Evolutionary conservation across 2,888 invertebrate genomes (phyloP).

Genomic region (Malthinus flaveolus): DNA sequence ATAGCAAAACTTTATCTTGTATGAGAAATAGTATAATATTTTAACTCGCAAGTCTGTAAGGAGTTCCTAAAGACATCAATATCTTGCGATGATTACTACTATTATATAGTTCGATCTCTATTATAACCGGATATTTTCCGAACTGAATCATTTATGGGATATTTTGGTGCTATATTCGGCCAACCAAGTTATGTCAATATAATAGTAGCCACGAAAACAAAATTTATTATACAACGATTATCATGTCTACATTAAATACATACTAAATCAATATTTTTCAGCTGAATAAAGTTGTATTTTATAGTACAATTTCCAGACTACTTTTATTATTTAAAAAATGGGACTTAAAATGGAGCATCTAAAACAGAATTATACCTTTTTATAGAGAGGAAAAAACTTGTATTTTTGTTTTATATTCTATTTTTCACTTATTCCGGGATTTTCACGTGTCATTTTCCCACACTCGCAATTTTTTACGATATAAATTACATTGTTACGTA

Average conservation of each 20-base stretch:
- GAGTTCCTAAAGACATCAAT: slow-evolving; percentile 24
- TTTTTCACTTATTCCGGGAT: too few species aligned
- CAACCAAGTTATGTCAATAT: slow-evolving; percentile 16
- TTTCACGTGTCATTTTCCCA: too few species aligned
- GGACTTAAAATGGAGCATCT: too few species aligned
- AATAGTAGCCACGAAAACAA: slow-evolving; percentile 9
- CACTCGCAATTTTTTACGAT: too few species aligned
- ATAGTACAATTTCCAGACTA: too few species aligned
- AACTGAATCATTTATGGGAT: slow-evolving; percentile 27
- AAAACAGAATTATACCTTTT: too few species aligned
- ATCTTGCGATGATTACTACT: slow-evolving; percentile 26
- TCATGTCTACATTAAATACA: neutral
- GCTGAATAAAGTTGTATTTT: too few species aligned
- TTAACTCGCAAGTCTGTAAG: slow-evolving; percentile 2
- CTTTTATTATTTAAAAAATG: too few species aligned
- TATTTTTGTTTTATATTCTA: too few species aligned
- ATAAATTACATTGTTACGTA: too few species aligned
- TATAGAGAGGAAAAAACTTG: too few species aligned
- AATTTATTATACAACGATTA: neutral
- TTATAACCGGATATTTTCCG: slow-evolving; percentile 27
- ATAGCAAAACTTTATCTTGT: neutral
- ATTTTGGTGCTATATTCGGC: slow-evolving; percentile 24
- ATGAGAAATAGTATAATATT: slow-evolving; percentile 1
- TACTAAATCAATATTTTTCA: too few species aligned
- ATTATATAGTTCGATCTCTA: slow-evolving; percentile 25